Evolutionary conservation across 2,797 vertebrate species (phyloP), one percentile per base, ranked within the genome.

Genomic region (Hapalemur alaotrensis): DNA sequence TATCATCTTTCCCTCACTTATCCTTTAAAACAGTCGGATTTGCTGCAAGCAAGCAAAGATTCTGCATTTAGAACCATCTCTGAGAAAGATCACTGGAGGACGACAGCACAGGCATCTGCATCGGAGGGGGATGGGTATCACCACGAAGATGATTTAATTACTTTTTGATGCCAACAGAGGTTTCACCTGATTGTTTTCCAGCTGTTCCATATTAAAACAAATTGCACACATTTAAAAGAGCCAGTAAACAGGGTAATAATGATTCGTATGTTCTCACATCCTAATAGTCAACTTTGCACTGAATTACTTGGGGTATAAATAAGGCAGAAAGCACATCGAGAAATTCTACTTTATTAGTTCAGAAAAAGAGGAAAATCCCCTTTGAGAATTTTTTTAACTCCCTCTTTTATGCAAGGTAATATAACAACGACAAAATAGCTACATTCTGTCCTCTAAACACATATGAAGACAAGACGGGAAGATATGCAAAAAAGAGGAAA

Each of bases 171-270:
- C 95, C 95, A 93, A 65, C 50, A 79, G 92, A 79, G 83, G 65
- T 11, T 20, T 69, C 73, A 89, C 92, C 90, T 97, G 87, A 81
- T 84, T 88, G 35, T 91, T 95, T 90, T 96, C 95, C 97, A 96
- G 90, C 90, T 97, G 95, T 84, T 97, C 28, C 79, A 73, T 86
- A 95, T 96, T 96, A 96, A 97, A 97, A 96, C 86, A 96, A 95
- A 95, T 94, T 57, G 57, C 72, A 85, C 46, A 93, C 6, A 54
- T 89, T 70, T 86, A 83, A 80, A 86, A 81, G 95, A 97, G 67
- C 72, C 59, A 73, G 92, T 43, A 95, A 86, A 30, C 85, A 84
- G 50, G 65, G 63, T 89, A 95, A 96, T 70, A 89, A 30, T 50
- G 46, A 38, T 81, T 96, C 81, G 11, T 91, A 69, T 43, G 72